These are phyloP conservation scores for Rhea americana DNA, from an alignment of 2,113 vertebrate genomes.

Conservation along the genomic window DNA sequence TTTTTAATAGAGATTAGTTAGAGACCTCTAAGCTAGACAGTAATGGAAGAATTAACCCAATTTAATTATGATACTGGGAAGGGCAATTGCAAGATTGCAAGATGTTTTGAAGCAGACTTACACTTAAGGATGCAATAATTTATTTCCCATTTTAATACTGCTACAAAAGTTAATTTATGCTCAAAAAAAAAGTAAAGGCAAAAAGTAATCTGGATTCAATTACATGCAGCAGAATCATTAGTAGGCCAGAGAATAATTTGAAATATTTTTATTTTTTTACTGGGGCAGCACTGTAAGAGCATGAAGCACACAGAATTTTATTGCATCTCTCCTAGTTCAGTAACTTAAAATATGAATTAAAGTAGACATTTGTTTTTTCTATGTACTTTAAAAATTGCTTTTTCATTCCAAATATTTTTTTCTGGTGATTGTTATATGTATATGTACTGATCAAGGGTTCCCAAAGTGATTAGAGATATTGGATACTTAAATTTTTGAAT, in stretches of 20 bases:
- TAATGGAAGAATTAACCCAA: neutral
- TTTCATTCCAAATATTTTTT: neutral
- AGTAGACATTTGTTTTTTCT: neutral
- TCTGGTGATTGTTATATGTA: neutral
- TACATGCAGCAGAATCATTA: conserved; percentile 63
- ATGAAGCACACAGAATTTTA: conserved; percentile 44
- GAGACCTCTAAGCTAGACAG: neutral
- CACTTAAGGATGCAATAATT: neutral
- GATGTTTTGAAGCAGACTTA: neutral
- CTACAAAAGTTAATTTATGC: neutral
- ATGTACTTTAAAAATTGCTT: neutral
- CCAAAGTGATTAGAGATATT: neutral
- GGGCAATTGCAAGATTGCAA: neutral
- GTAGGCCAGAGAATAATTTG: conserved; percentile 74
- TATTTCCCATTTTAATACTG: conserved; percentile 33
- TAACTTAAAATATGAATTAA: conserved; percentile 49
- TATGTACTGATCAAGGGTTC: neutral
- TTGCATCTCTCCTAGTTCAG: conserved; percentile 49
- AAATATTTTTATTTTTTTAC: conserved; percentile 67
- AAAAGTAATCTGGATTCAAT: conserved; percentile 72
- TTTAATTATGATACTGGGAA: neutral
- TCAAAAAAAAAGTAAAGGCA: neutral
- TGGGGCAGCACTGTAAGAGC: conserved; percentile 1
- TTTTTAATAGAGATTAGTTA: neutral
- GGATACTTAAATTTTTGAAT: neutral